Conservation (phyloP, 1,140 invertebrate genomes). For the Bombus pascuorum region DNA sequence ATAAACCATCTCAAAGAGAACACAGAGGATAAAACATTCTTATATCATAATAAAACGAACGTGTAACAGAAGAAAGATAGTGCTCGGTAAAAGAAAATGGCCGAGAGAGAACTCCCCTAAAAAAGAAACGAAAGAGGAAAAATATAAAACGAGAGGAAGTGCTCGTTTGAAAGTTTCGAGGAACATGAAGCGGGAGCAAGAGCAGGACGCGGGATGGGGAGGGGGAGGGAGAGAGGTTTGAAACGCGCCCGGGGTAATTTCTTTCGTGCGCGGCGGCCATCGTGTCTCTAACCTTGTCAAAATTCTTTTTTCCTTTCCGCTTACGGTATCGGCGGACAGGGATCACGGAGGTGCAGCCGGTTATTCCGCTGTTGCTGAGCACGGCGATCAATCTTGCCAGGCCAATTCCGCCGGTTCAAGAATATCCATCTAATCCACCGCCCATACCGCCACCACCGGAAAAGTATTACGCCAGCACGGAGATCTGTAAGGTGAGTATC, state of each 20-base stretch:
- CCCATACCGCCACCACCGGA: conserved; percentile 88
- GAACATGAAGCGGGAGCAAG: conserved; percentile 18
- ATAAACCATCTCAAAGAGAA: not conserved
- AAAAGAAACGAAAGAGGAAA: not conserved
- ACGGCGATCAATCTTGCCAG: conserved; percentile 79
- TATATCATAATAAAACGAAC: not conserved
- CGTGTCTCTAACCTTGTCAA: conserved; percentile 57
- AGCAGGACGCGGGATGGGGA: too few relatives aligned
- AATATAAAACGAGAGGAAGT: conserved; percentile 6
- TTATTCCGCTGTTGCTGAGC: conserved; percentile 78
- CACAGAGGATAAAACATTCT: not conserved
- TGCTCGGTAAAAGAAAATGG: not conserved
- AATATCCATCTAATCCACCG: conserved; percentile 86
- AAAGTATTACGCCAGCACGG: conserved; percentile 89
- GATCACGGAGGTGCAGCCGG: conserved; percentile 74
- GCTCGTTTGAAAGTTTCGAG: conserved; percentile 8
- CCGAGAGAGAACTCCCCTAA: not conserved
- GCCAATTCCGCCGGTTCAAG: conserved; percentile 83
- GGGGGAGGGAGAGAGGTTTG: too few relatives aligned
- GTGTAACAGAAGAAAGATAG: not conserved
- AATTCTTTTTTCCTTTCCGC: conserved; percentile 50
- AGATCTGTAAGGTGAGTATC: conserved; percentile 85
- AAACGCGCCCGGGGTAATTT: conserved; percentile 18
- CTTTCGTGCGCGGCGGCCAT: conserved; percentile 20
- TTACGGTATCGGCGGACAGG: conserved; percentile 58